These are phyloP conservation scores for Drosophila sp. DNA, from an alignment of 1,140 invertebrate species.

Conservation along the genomic window DNA sequence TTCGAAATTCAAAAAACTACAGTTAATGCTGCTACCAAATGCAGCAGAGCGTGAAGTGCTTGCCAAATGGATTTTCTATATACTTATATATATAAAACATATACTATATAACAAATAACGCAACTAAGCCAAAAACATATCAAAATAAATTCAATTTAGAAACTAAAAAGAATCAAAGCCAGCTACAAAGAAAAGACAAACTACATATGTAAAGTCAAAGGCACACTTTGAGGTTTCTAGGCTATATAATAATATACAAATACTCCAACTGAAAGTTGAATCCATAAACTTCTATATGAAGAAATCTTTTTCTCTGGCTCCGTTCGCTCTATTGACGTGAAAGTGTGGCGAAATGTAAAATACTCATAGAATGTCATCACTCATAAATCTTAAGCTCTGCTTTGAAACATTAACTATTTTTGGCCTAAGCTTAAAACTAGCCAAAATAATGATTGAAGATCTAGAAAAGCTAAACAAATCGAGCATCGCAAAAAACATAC, in stretches of 20 bases:
- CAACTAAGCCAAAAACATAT: conserved; percentile 20
- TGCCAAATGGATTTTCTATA: conserved; percentile 76
- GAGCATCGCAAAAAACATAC: too few species aligned
- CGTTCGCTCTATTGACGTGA: conserved; percentile 37
- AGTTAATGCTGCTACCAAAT: conserved; percentile 62
- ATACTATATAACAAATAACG: conserved; percentile 56
- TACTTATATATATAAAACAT: conserved; percentile 36
- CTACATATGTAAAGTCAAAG: conserved; percentile 10
- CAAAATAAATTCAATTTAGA: conserved; percentile 39
- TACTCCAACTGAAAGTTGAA: not conserved
- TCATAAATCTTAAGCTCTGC: too few species aligned
- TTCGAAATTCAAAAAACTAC: conserved; percentile 52
- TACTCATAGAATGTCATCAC: not conserved
- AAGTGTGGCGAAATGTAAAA: conserved; percentile 28
- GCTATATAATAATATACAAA: not conserved
- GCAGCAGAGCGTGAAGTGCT: conserved; percentile 76
- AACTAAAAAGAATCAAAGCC: conserved; percentile 36
- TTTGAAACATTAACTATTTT: not conserved
- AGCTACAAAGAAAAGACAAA: conserved; percentile 30
- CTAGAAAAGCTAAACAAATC: not conserved
- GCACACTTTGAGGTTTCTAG: conserved; percentile 31
- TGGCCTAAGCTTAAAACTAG: too few species aligned
- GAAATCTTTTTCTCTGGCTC: conserved; percentile 15
- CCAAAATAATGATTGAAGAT: conserved; percentile 1
- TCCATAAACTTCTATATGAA: not conserved